Conservation (phyloP, 1,140 invertebrate species). For the Platorchestia sp. region DNA sequence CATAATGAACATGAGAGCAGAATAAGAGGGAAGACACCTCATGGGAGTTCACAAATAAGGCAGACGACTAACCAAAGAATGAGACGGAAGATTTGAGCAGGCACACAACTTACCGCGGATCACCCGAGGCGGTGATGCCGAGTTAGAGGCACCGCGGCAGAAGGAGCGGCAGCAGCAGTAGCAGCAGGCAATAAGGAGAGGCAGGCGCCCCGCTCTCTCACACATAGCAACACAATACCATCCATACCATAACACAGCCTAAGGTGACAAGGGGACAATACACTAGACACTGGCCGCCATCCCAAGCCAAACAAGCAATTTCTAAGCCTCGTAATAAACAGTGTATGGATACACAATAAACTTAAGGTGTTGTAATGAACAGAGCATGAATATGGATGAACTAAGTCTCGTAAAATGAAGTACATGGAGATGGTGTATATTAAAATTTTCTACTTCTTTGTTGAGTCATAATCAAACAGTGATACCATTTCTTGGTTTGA, state of each 20-base stretch:
- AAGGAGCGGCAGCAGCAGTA: not conserved
- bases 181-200: not conserved
- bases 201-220: conserved; percentile 10
- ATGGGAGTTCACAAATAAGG: not conserved
- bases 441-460: too few species aligned
- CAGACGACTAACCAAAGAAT: not conserved
- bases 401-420: too few species aligned
- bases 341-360: not conserved
- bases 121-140: not conserved
- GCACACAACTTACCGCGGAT: not conserved
- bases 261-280: conserved; percentile 35
- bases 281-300: conserved; percentile 19
- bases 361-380: not conserved
- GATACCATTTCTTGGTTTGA: not conserved
- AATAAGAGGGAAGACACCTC: not conserved
- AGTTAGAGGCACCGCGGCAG: not conserved
- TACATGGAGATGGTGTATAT: too few species aligned
- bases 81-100: not conserved
- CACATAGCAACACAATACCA: conserved; percentile 51
- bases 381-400: not conserved
- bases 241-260: conserved; percentile 52
- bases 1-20: not conserved
- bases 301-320: not conserved
- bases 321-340: not conserved
- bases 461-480: not conserved